Evolutionary conservation across 2,888 invertebrate species (phyloP).

Genomic region (Danaus chrysippus): DNA sequence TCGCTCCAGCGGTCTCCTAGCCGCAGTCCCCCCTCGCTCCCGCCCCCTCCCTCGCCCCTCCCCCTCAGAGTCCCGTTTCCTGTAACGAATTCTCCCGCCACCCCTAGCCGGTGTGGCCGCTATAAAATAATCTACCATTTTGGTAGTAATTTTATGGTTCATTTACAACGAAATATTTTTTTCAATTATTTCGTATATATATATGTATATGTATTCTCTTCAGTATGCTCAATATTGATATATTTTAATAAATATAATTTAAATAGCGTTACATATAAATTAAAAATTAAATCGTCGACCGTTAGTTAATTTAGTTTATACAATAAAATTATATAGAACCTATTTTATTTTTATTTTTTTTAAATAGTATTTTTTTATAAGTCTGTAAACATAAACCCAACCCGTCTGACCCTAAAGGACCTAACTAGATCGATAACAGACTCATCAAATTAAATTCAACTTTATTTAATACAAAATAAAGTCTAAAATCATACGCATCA

Average conservation of each 20-base stretch:
- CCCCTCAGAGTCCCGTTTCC: conserved; percentile 16
- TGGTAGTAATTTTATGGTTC: conserved; percentile 40
- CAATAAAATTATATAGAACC: neutral
- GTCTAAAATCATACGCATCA: conserved; percentile 30
- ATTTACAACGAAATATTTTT: too few relatives aligned
- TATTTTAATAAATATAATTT: too few relatives aligned
- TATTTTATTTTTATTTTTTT: neutral
- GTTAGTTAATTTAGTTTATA: neutral
- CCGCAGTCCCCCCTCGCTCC: conserved; percentile 10
- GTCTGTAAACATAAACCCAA: conserved; percentile 44
- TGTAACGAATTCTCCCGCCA: conserved; percentile 35
- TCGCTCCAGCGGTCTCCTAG: too few relatives aligned
- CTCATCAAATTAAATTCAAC: conserved; percentile 35
- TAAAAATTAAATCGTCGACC: too few relatives aligned
- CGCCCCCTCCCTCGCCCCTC: neutral
- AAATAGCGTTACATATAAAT: too few relatives aligned
- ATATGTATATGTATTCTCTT: neutral
- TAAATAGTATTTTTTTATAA: conserved; percentile 36
- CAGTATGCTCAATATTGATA: too few relatives aligned
- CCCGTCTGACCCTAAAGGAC: conserved; percentile 46
- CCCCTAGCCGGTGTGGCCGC: conserved; percentile 41
- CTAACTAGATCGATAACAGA: conserved; percentile 54
- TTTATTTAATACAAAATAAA: conserved; percentile 20
- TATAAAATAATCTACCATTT: conserved; percentile 43
- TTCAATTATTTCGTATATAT: conserved; percentile 18